A percentile compares a stretch with the other conserved stretches of the same genome.
Evolutionary conservation across 2,113 vertebrate species (phyloP).

Genomic region (Pygoscelis adeliae): DNA sequence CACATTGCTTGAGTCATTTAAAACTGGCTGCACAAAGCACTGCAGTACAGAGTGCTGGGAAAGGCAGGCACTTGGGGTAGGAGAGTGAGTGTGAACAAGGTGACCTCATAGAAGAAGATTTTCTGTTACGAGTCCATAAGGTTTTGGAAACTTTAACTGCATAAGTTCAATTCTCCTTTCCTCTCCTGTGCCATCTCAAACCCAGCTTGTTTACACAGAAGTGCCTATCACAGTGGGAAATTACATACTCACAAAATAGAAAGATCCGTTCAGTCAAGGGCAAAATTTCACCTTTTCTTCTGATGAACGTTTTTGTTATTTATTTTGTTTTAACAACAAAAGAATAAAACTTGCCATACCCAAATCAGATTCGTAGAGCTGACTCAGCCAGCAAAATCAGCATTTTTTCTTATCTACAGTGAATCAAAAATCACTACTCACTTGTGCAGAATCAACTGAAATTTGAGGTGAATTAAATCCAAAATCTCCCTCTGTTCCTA

Average conservation of each 20-base stretch:
- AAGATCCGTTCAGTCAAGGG: not conserved
- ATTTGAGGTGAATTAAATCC: conserved; percentile 66
- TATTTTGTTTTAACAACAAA: not conserved
- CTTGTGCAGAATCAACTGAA: conserved; percentile 45
- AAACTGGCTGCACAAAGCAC: not conserved
- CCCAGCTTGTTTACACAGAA: not conserved
- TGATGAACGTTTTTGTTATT: not conserved
- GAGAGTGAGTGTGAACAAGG: not conserved
- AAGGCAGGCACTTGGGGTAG: not conserved
- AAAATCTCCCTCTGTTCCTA: conserved; percentile 62
- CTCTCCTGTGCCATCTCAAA: not conserved
- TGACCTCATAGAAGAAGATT: not conserved
- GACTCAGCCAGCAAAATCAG: conserved; percentile 66
- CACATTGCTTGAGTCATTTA: rapidly evolving
- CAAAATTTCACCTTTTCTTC: not conserved
- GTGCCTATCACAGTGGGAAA: not conserved
- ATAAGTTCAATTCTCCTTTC: not conserved
- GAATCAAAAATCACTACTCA: conserved; percentile 42
- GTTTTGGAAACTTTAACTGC: not conserved
- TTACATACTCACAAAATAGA: not conserved
- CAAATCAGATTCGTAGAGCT: conserved; percentile 26
- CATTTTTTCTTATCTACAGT: conserved; percentile 39
- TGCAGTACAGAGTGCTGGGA: not conserved
- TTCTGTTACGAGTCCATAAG: not conserved
- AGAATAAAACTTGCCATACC: not conserved